A percentile compares a stretch with the other conserved stretches of the same genome.
Conservation (phyloP, 2,113 vertebrate genomes). For the Salvelinus alpinus region DNA sequence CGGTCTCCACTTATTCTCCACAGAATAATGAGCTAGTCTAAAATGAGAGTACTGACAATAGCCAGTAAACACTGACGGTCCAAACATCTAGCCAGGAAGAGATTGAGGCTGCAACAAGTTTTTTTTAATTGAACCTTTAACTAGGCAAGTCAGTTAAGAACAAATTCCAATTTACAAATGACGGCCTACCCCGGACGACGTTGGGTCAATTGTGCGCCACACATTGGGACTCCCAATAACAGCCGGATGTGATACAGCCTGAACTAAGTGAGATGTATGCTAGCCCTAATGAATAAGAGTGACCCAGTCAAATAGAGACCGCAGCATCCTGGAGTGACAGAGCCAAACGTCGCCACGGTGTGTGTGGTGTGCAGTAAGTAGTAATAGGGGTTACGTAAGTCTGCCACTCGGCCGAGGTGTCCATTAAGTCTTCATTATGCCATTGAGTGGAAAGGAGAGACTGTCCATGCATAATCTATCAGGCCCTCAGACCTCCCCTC, state of each 20-base stretch:
- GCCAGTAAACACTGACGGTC: conserved; percentile 35
- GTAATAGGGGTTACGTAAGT: not conserved
- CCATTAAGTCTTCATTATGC: conserved; percentile 59
- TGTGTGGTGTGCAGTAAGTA: not conserved
- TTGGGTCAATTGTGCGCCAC: too few relatives aligned
- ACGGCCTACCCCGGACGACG: too few relatives aligned
- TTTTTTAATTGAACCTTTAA: too few relatives aligned
- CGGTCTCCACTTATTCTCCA: conserved; percentile 48
- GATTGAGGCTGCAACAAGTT: not conserved
- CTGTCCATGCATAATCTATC: conserved; percentile 31
- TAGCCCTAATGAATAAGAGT: conserved; percentile 42
- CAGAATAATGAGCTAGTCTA: conserved; percentile 49
- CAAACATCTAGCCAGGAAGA: conserved; percentile 38
- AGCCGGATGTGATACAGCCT: too few relatives aligned
- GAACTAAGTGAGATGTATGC: conserved; percentile 29
- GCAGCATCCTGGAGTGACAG: conserved; percentile 10
- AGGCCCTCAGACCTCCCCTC: not conserved
- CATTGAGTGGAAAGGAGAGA: conserved; percentile 33
- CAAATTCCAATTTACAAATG: too few relatives aligned
- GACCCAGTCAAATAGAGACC: conserved; percentile 27
- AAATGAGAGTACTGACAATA: conserved; percentile 48
- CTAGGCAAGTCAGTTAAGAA: too few relatives aligned
- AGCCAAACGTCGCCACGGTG: conserved; percentile 16
- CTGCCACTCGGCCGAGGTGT: conserved; percentile 34
- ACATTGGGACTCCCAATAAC: too few relatives aligned